Evolutionary conservation across 2,797 vertebrate species (phyloP), one percentile per base, ranked within the genome.

Genomic region (Mormyrops boulengeri): DNA sequence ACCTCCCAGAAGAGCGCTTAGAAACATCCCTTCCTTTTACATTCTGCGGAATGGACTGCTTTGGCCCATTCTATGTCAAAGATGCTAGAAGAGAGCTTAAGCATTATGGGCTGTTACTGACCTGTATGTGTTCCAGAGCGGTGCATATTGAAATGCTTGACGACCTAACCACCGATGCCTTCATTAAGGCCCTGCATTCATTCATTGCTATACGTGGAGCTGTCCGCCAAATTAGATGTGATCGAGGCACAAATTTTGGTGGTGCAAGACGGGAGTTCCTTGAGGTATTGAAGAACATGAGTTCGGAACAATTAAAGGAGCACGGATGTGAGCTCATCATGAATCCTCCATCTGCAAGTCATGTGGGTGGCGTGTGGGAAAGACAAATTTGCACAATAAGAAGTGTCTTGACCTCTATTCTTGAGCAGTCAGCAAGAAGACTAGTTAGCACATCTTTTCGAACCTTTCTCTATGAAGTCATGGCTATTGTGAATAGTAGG

Each of bases 201-300:
- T 91, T 91, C 0, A 88, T 90, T 34, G 55, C 90, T 0, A 88
- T 92, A 14, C 60, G 85, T 9, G 90, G 91, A 6, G 3, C 84
- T 34, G 91, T 89, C 0, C 41, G 85, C 11, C 44, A 92, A 9
- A 89, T 91, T 2, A 88, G 14, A 38, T 92, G 50, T 0, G 89
- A 91, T 34, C 91, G 90, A 50, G 92, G 91, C 3, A 91, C 53
- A 0, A 89, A 91, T 14, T 90, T 90, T 38, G 41, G 91, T 0
- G 88, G 88, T 0, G 87, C 90, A 0, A 89, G 60, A n/a, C 91
- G 87, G 14, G 66, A 91, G 53, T 12, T 92, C 0, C 2, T 4
- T n/a, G 82, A 89, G 0, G 49, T 77, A 3, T 0, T 90, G 0
- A 90, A 88, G 87, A 91, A 91, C n/a, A 66, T 66, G 60, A 66